Conservation (phyloP, 2,113 vertebrate genomes). For the Lophotis ruficrista region DNA sequence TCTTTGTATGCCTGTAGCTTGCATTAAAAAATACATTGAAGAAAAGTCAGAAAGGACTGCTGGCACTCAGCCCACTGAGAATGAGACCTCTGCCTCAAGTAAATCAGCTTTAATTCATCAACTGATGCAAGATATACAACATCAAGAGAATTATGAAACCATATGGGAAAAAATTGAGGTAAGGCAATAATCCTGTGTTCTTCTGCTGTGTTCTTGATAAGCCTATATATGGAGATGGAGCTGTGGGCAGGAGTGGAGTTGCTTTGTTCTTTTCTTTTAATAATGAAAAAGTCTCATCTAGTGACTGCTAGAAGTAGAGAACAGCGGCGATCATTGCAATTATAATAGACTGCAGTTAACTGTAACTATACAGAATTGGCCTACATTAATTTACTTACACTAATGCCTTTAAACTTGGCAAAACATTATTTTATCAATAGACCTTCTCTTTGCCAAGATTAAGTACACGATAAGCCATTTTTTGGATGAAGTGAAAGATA, state of each 20-base stretch:
- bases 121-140: slow-evolving; percentile 89
- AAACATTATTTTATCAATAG: neutral
- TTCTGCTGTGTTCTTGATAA: neutral
- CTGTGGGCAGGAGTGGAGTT: neutral
- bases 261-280: neutral
- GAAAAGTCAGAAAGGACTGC: slow-evolving; percentile 58
- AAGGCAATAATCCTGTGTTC: neutral
- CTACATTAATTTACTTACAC: neutral
- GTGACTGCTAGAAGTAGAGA: neutral
- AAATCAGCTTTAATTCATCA: slow-evolving; percentile 84
- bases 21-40: slow-evolving; percentile 65
- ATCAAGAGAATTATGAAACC: slow-evolving; percentile 86
- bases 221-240: neutral
- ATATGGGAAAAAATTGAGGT: slow-evolving; percentile 96
- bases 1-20: slow-evolving; percentile 60
- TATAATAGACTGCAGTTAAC: neutral
- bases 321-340: neutral
- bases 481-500: neutral
- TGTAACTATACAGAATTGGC: neutral
- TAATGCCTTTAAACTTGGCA: neutral
- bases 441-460: neutral
- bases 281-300: neutral
- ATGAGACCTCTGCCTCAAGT: slow-evolving; percentile 64
- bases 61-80: slow-evolving; percentile 44
- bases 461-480: neutral